Evolutionary conservation across 2,888 invertebrate genomes (phyloP).

Genomic region (Parapristionchus giblindavisi): DNA sequence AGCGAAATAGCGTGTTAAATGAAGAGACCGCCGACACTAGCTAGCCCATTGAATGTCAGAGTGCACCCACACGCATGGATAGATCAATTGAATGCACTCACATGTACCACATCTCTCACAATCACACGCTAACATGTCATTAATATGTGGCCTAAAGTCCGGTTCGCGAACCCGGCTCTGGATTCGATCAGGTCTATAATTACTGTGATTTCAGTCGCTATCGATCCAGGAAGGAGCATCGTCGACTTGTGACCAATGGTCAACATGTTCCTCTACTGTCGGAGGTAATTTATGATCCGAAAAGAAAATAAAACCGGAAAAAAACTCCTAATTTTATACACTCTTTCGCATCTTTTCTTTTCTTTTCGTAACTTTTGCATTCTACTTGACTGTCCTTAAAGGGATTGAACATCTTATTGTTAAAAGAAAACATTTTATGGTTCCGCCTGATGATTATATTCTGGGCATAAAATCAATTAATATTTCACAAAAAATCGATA

Average conservation of each 20-base stretch:
- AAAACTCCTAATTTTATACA: neutral
- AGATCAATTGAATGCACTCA: neutral
- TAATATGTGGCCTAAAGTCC: neutral
- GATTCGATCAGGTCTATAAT: too few relatives aligned
- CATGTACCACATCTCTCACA: neutral
- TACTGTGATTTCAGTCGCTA: constrained; percentile 58
- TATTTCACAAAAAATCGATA: neutral
- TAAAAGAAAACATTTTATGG: too few relatives aligned
- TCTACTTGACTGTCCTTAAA: too few relatives aligned
- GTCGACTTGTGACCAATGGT: constrained; percentile 57
- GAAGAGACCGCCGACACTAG: too few relatives aligned
- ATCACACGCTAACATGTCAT: constrained; percentile 6
- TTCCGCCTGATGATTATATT: neutral
- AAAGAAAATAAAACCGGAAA: neutral
- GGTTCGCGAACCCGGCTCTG: too few relatives aligned
- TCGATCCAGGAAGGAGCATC: constrained; percentile 52
- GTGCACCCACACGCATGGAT: too few relatives aligned
- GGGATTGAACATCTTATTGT: too few relatives aligned
- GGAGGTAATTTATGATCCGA: constrained; percentile 42
- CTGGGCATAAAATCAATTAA: constrained; percentile 38
- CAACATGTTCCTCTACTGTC: constrained; percentile 63
- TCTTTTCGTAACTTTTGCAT: too few relatives aligned
- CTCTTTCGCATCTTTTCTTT: too few relatives aligned
- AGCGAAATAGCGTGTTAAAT: too few relatives aligned
- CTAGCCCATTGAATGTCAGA: too few relatives aligned